phyloP scores from a whole-genome alignment of 2,797 vertebrate species.

The Peromyscus aztecus region DNA sequence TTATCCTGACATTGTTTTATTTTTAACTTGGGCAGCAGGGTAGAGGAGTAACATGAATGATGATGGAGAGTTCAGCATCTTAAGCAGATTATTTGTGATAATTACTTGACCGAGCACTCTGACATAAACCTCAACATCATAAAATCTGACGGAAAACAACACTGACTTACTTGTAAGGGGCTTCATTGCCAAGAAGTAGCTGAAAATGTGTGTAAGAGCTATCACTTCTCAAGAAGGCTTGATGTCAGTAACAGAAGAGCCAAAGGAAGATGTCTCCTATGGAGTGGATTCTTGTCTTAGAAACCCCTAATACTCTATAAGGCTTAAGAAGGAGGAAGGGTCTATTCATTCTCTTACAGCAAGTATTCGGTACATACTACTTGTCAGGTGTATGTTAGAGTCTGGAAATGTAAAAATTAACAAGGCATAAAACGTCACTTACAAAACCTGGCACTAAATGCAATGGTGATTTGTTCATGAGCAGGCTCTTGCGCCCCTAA shows the following conservation, averaged over 20 bases:
- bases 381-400: not conserved
- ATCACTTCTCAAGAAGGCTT: constrained; percentile 16
- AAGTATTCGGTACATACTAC: not conserved
- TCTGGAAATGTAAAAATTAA: constrained; percentile 41
- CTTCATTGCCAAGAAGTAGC: constrained; percentile 21
- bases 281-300: not conserved
- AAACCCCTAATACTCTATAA: not conserved
- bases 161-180: constrained; percentile 24
- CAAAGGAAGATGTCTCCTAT: not conserved
- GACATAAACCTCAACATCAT: constrained; percentile 45
- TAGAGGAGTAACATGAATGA: constrained; percentile 29
- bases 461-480: not conserved
- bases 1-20: constrained; percentile 55
- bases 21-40: constrained; percentile 57
- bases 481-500: not conserved
- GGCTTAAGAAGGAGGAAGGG: not conserved
- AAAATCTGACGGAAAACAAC: constrained; percentile 61
- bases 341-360: not conserved
- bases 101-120: constrained; percentile 46
- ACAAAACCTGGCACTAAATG: not conserved
- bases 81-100: constrained; percentile 66
- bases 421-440: not conserved
- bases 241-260: not conserved
- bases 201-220: constrained; percentile 7
- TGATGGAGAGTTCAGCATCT: not conserved